Evolutionary conservation across 53 echinoderm and acorn worm genomes (phyloP).

Genomic region (Echinometra lucunter): DNA sequence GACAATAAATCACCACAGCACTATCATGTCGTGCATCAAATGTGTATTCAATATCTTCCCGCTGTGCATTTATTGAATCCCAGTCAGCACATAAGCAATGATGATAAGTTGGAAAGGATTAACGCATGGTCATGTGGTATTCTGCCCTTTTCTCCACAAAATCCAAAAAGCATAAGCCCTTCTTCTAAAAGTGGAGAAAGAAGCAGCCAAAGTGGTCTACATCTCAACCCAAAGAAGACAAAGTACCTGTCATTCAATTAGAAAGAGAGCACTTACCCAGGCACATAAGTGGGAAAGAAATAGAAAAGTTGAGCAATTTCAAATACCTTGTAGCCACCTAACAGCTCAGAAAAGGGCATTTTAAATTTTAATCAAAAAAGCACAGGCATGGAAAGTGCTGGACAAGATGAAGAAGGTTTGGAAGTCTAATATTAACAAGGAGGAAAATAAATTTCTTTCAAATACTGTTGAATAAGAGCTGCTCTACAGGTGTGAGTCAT

Average conservation of each 20-base stretch:
- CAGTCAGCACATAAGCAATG: too few species aligned
- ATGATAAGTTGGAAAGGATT: too few species aligned
- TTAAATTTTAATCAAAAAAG: background rate
- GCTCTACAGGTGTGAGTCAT: background rate
- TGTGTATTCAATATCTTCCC: too few species aligned
- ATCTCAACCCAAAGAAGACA: constrained; percentile 19
- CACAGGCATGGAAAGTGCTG: background rate
- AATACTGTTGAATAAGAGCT: background rate
- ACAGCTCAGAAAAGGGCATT: background rate
- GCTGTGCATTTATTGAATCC: too few species aligned
- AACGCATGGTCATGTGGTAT: too few species aligned
- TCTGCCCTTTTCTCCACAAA: background rate
- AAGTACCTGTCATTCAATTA: background rate
- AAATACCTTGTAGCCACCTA: background rate
- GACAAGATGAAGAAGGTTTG: too few species aligned
- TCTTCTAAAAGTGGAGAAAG: background rate
- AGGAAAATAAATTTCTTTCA: background rate
- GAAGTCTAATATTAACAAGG: too few species aligned
- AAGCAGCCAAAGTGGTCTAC: background rate
- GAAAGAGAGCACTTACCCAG: background rate
- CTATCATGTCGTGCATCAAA: too few species aligned
- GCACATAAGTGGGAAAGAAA: background rate
- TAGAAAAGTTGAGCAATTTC: background rate
- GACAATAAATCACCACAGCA: too few species aligned
- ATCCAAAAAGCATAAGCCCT: background rate